These are phyloP conservation scores for Ctenoplectra terminalis DNA, from an alignment of 1,140 invertebrate species.

Conservation along the genomic window DNA sequence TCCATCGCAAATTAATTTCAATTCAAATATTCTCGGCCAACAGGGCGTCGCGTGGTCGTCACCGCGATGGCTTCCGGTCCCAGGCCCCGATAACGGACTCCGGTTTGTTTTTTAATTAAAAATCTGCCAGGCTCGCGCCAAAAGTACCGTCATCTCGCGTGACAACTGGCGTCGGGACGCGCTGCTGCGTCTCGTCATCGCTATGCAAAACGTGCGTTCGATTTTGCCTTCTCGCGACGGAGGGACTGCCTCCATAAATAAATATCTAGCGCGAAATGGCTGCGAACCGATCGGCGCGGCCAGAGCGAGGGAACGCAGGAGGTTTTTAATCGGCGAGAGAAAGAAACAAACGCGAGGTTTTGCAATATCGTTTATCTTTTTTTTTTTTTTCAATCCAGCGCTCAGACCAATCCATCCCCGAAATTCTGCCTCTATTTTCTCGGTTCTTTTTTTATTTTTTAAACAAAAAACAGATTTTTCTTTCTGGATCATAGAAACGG, in stretches of 20 bases:
- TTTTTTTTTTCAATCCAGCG: neutral
- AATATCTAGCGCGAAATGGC: conserved; percentile 41
- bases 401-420: conserved; percentile 2
- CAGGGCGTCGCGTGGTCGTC: too few species aligned
- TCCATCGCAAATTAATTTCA: neutral
- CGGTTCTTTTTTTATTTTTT: neutral
- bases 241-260: conserved; percentile 36
- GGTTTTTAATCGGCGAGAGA: conserved; percentile 28
- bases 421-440: neutral
- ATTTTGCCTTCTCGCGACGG: conserved; percentile 27
- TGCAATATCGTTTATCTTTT: too few species aligned
- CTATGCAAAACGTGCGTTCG: conserved; percentile 46
- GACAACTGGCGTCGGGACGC: conserved; percentile 44
- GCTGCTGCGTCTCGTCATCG: too few species aligned
- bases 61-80: neutral
- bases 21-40: conserved; percentile 1
- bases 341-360: conserved; percentile 30
- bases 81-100: neutral
- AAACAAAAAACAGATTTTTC: conserved; percentile 1
- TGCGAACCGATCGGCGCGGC: conserved; percentile 10
- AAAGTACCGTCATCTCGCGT: conserved; percentile 52
- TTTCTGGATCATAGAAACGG: neutral
- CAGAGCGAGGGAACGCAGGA: too few species aligned
- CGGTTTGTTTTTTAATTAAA: conserved; percentile 62
- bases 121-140: conserved; percentile 49